These are phyloP conservation scores for Germaria angustata DNA, from an alignment of 2,888 invertebrate species.

Conservation along the genomic window DNA sequence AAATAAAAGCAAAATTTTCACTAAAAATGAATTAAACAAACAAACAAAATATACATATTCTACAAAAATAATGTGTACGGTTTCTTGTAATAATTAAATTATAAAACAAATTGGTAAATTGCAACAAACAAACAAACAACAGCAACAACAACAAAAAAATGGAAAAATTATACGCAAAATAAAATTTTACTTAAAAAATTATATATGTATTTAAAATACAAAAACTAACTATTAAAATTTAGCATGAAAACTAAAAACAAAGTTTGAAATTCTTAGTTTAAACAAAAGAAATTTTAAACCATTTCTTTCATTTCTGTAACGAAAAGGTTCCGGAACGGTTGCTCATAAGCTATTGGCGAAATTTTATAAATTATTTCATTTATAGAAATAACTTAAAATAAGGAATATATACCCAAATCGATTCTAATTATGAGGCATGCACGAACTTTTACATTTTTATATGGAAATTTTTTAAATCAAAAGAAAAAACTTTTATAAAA, in stretches of 20 bases:
- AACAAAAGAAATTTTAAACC: neutral
- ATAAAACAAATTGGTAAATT: slow-evolving; percentile 46
- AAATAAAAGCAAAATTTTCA: slow-evolving; percentile 50
- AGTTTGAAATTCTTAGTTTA: neutral
- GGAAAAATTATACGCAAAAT: slow-evolving; percentile 37
- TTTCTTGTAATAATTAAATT: slow-evolving; percentile 60
- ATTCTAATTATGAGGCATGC: too few species aligned
- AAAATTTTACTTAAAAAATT: slow-evolving; percentile 33
- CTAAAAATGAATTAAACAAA: slow-evolving; percentile 7
- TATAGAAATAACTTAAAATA: neutral
- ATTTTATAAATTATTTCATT: neutral
- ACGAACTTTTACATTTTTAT: too few species aligned
- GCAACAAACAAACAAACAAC: slow-evolving; percentile 7
- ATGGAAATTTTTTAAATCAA: too few species aligned
- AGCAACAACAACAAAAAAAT: too few species aligned
- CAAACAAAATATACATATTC: neutral
- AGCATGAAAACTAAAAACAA: slow-evolving; percentile 11
- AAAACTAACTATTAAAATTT: neutral
- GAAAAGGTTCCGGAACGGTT: neutral
- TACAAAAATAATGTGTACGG: slow-evolving; percentile 59
- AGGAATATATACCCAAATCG: neutral
- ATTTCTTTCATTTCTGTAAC: neutral
- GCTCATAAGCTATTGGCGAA: neutral
- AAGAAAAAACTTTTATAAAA: too few species aligned
- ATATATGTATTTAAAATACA: slow-evolving; percentile 5